Percentiles rank a stretch among this genome's conserved stretches.
Conservation (phyloP, 2,797 vertebrate genomes). For the Hemibagrus guttatus region DNA sequence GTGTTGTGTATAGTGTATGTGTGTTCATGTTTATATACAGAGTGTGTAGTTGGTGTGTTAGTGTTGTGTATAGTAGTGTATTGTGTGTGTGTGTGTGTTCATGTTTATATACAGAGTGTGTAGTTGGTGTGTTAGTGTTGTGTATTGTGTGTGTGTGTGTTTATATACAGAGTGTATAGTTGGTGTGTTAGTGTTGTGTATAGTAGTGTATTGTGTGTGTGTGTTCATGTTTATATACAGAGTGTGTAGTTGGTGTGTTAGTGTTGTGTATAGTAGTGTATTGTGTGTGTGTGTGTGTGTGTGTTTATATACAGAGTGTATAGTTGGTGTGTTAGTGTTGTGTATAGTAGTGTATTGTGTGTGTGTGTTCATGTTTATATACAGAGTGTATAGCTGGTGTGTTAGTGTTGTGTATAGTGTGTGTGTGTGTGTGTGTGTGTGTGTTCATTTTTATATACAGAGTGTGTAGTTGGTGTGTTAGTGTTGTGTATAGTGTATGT, state of each 20-base stretch:
- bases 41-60: background rate
- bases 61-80: background rate
- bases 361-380: no score
- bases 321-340: no score
- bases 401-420: no score
- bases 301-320: no score
- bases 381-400: no score
- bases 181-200: background rate
- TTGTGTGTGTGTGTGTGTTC: background rate
- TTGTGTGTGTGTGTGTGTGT: background rate
- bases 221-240: background rate
- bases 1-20: slow-evolving; percentile 10
- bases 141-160: background rate
- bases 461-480: background rate
- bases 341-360: no score
- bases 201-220: background rate
- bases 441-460: no score
- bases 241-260: background rate
- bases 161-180: background rate
- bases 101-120: no score
- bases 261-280: background rate
- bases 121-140: background rate
- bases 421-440: no score
- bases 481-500: background rate
- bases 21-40: slow-evolving; percentile 13